Evolutionary conservation across 1,140 invertebrate genomes (phyloP).

Genomic region (Macrocentrus cingulum): DNA sequence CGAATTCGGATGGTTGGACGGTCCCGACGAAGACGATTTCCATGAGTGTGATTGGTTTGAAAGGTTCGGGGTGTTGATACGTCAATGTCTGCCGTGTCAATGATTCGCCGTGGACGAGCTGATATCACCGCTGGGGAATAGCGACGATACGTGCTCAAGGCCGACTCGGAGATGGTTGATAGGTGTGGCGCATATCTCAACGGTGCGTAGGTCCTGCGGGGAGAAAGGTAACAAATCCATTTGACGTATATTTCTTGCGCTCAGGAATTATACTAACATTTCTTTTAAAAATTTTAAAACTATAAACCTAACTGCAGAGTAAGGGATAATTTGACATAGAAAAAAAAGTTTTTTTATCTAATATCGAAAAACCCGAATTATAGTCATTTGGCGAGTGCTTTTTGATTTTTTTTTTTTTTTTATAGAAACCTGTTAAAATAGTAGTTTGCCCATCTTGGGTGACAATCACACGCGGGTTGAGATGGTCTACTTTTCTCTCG

Average conservation of each 20-base stretch:
- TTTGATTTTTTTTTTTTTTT: too few species aligned
- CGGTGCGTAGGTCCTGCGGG: constrained; percentile 54
- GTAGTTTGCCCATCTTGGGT: too few species aligned
- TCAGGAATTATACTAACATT: not conserved
- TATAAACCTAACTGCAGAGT: too few species aligned
- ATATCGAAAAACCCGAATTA: too few species aligned
- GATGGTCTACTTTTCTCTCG: too few species aligned
- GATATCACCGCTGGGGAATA: constrained; percentile 37
- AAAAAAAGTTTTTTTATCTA: too few species aligned
- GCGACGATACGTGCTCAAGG: constrained; percentile 42
- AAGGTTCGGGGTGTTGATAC: constrained; percentile 65
- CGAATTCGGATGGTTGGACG: constrained; percentile 53
- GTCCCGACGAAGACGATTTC: constrained; percentile 42
- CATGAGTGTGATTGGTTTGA: constrained; percentile 33
- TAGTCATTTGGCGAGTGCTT: too few species aligned
- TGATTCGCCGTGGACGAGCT: constrained; percentile 62
- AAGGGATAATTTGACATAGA: too few species aligned
- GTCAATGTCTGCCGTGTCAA: constrained; percentile 82
- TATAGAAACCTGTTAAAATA: too few species aligned
- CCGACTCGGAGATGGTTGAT: constrained; percentile 71
- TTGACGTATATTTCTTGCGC: not conserved
- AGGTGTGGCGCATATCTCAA: constrained; percentile 70
- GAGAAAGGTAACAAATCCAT: constrained; percentile 32
- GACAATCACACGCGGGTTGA: too few species aligned
- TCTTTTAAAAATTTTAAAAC: too few species aligned